Percentiles rank a stretch among this genome's conserved stretches.
These are phyloP conservation scores for Camelus dromedarius DNA, from an alignment of 2,113 vertebrate species.

Conservation along the genomic window DNA sequence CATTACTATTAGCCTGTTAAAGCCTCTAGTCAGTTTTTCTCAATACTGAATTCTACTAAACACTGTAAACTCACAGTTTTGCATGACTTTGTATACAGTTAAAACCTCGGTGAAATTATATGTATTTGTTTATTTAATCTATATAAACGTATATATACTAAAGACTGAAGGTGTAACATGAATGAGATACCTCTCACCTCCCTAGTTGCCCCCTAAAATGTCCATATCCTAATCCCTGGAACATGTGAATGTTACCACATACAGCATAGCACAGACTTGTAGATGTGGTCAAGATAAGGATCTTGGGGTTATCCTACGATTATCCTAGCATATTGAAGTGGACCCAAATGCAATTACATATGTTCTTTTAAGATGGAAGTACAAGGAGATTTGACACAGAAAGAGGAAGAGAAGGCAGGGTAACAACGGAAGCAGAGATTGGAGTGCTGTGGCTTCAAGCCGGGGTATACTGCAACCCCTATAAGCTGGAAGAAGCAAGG, in stretches of 20 bases:
- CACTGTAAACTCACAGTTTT: constrained; percentile 1
- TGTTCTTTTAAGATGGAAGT: background rate
- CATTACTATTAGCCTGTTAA: background rate
- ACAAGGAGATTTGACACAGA: background rate
- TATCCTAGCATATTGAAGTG: background rate
- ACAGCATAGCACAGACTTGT: background rate
- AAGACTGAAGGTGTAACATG: background rate
- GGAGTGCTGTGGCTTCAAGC: background rate
- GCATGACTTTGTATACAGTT: background rate
- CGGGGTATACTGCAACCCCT: no score
- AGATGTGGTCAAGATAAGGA: background rate
- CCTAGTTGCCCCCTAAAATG: background rate
- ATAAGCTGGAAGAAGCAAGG: background rate
- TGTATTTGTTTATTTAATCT: background rate
- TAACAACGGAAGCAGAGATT: background rate
- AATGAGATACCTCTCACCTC: background rate
- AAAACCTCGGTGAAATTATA: background rate
- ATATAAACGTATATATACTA: background rate
- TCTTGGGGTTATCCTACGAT: background rate
- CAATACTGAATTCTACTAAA: background rate
- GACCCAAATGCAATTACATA: background rate
- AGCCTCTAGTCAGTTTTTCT: background rate
- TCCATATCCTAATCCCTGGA: background rate
- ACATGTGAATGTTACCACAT: background rate
- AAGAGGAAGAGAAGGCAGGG: background rate